phyloP scores from a whole-genome alignment of 2,797 vertebrate genomes.

The Hemibagrus guttatus region DNA sequence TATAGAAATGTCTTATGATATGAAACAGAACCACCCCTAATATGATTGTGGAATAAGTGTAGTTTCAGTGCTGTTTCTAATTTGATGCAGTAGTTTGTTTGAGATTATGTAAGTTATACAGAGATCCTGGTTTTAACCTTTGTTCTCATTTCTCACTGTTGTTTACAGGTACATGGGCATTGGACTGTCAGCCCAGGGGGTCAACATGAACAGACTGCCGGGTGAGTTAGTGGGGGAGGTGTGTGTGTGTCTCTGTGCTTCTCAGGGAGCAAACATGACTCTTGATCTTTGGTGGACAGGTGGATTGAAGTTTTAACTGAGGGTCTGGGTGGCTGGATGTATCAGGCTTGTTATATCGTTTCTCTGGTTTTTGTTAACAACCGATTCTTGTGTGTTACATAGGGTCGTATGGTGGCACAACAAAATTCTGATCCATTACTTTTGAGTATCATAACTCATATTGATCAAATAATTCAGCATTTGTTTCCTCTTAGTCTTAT shows the following conservation, averaged over 20 bases:
- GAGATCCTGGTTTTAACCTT: constrained; percentile 21
- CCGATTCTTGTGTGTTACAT: background rate
- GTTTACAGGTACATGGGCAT: constrained; percentile 96
- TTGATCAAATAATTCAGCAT: background rate
- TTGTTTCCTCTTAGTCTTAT: background rate
- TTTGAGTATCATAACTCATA: background rate
- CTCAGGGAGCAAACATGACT: constrained; percentile 46
- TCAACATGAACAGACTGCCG: constrained; percentile 99
- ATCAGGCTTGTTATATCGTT: background rate
- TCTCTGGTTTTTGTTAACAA: background rate
- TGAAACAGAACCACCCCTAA: background rate
- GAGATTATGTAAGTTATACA: background rate
- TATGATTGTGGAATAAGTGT: background rate
- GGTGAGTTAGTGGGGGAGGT: constrained; percentile 79
- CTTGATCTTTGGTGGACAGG: constrained; percentile 36
- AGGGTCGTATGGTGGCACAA: background rate
- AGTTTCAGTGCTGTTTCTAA: background rate
- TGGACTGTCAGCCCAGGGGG: constrained; percentile 95
- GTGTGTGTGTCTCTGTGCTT: constrained; percentile 27
- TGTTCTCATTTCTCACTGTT: constrained; percentile 41
- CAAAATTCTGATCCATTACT: background rate
- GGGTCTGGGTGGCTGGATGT: constrained; percentile 7
- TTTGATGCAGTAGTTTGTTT: background rate
- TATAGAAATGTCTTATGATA: background rate
- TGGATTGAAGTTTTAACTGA: constrained; percentile 23